These are phyloP conservation scores for Sciurus carolinensis DNA, from an alignment of 2,797 vertebrate genomes.

Conservation along the genomic window DNA sequence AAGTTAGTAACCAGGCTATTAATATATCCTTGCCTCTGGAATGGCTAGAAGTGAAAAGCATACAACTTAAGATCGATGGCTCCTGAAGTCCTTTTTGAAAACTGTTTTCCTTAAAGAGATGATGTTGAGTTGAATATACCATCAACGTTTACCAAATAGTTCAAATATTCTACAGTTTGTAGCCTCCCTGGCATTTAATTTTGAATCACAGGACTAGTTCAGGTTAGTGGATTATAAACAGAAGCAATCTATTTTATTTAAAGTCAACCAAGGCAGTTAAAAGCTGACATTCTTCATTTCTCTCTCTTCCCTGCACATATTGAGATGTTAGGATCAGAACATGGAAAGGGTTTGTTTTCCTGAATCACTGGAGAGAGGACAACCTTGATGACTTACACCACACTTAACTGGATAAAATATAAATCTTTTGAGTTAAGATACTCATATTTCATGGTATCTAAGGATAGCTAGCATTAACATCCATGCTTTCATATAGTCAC, in stretches of 20 bases:
- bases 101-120: neutral
- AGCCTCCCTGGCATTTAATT: neutral
- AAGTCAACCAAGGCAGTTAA: neutral
- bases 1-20: neutral
- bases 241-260: slow-evolving; percentile 37
- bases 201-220: neutral
- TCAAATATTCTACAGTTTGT: neutral
- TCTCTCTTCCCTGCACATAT: neutral
- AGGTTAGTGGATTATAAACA: neutral
- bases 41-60: neutral
- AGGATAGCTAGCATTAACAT: neutral
- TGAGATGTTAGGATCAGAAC: neutral
- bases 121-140: neutral
- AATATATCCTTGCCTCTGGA: neutral
- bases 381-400: neutral
- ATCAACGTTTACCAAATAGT: neutral
- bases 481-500: neutral
- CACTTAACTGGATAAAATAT: neutral
- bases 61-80: neutral
- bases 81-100: slow-evolving; percentile 41
- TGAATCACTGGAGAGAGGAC: neutral
- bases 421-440: neutral
- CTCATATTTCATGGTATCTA: neutral
- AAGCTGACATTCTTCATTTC: neutral
- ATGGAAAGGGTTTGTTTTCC: neutral